Conservation (phyloP, 2,797 vertebrate species). For the Acanthis flammea region DNA sequence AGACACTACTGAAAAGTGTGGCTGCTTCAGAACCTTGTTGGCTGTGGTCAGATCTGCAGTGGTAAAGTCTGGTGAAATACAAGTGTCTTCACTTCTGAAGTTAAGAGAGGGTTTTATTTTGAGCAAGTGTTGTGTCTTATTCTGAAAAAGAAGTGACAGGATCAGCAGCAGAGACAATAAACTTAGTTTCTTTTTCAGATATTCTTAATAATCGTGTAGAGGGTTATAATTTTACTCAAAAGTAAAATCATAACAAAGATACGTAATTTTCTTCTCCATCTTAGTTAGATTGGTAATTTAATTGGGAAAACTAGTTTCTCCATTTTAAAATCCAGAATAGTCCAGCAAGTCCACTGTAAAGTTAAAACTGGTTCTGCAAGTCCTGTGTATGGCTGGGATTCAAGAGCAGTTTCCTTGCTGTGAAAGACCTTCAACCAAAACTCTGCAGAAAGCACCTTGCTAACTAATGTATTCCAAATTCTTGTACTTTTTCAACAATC, state of each 20-base stretch:
- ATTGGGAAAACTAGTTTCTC: neutral
- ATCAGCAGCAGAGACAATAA: neutral
- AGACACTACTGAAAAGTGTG: neutral
- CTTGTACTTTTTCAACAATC: neutral
- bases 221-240: neutral
- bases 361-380: neutral
- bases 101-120: neutral
- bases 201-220: neutral
- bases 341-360: neutral
- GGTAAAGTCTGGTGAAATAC: neutral
- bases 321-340: neutral
- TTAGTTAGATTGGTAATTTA: conserved; percentile 7
- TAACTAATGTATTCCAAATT: neutral
- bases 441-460: neutral
- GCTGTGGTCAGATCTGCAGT: neutral
- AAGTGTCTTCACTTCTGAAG: neutral
- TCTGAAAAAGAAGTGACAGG: neutral
- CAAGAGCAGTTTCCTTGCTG: neutral
- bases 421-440: neutral
- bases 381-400: neutral
- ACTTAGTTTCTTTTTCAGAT: neutral
- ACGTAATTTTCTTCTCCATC: neutral
- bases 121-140: neutral
- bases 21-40: neutral
- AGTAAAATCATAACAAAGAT: neutral